Evolutionary conservation across 2,888 invertebrate species (phyloP).

Genomic region (Caenorhabditis uteleia): DNA sequence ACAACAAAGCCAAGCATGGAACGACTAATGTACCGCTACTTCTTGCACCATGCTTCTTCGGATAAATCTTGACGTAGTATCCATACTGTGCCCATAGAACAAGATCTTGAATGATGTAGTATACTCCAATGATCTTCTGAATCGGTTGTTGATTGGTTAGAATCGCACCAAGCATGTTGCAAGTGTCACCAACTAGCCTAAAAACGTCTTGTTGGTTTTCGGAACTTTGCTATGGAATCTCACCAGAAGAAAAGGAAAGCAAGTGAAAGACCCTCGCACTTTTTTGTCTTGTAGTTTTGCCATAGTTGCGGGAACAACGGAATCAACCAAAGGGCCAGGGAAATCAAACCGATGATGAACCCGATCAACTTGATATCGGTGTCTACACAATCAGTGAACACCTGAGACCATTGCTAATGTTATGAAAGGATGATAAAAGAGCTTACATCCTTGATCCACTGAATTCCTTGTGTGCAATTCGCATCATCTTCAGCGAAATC

Average conservation of each 20-base stretch:
- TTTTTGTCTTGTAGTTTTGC: conserved; percentile 68
- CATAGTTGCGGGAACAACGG: conserved; percentile 68
- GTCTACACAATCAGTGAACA: conserved; percentile 59
- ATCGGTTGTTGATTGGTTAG: conserved; percentile 70
- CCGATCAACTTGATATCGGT: conserved; percentile 72
- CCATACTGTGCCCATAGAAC: conserved; percentile 63
- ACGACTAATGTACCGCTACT: conserved; percentile 55
- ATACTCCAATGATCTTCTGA: conserved; percentile 68
- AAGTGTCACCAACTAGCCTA: conserved; percentile 70
- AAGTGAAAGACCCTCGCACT: conserved; percentile 70
- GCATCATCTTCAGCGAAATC: conserved; percentile 36
- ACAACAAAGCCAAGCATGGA: conserved; percentile 51
- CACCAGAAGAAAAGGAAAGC: conserved; percentile 71
- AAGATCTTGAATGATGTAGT: conserved; percentile 67
- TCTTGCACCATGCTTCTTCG: conserved; percentile 2
- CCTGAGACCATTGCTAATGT: conserved; percentile 20
- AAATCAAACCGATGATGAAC: conserved; percentile 73
- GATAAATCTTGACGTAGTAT: conserved; percentile 59
- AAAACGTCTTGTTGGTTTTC: conserved; percentile 8
- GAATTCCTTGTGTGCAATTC: conserved; percentile 54
- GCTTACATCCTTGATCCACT: conserved; percentile 57
- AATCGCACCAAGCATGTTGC: conserved; percentile 71
- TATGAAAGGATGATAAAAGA: background rate
- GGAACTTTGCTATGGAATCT: conserved; percentile 10
- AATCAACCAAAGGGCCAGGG: conserved; percentile 61